Conservation (phyloP, 2,888 invertebrate species). For the Polydrusus tereticollis region DNA sequence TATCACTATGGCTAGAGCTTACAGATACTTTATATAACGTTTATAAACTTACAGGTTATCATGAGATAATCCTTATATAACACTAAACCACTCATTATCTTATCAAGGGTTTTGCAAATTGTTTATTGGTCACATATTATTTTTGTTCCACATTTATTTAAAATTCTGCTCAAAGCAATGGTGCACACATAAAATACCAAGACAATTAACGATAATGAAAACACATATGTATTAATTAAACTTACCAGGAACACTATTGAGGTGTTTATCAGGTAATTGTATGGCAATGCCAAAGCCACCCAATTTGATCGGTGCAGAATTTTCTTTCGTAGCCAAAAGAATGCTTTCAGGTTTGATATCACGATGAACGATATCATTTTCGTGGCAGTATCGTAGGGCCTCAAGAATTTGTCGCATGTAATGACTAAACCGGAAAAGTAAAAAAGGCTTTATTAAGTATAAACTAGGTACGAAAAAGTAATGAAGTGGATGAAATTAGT, state of each 20-base stretch:
- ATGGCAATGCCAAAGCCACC: constrained; percentile 98
- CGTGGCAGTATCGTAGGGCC: constrained; percentile 97
- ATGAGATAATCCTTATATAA: too few species aligned
- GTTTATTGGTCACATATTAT: not conserved
- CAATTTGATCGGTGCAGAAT: constrained; percentile 97
- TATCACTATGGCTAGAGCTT: too few species aligned
- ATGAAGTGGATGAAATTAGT: too few species aligned
- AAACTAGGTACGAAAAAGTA: too few species aligned
- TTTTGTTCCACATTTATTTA: constrained; percentile 1
- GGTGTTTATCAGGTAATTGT: constrained; percentile 85
- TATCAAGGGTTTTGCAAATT: not conserved
- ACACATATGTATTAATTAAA: not conserved
- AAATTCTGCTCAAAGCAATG: too few species aligned
- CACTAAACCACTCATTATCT: not conserved
- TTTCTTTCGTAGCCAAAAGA: constrained; percentile 94
- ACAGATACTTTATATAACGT: too few species aligned
- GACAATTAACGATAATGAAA: not conserved
- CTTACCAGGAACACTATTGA: constrained; percentile 59
- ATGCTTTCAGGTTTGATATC: constrained; percentile 98
- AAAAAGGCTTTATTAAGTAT: too few species aligned
- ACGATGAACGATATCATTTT: constrained; percentile 97
- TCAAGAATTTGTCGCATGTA: constrained; percentile 99
- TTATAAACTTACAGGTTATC: too few species aligned
- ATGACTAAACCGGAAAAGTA: constrained; percentile 75
- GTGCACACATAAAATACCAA: not conserved